Percentiles rank a stretch among this genome's conserved stretches.
These are phyloP conservation scores for Drosophila mayaguana DNA, from an alignment of 2,888 invertebrate genomes.

Conservation along the genomic window DNA sequence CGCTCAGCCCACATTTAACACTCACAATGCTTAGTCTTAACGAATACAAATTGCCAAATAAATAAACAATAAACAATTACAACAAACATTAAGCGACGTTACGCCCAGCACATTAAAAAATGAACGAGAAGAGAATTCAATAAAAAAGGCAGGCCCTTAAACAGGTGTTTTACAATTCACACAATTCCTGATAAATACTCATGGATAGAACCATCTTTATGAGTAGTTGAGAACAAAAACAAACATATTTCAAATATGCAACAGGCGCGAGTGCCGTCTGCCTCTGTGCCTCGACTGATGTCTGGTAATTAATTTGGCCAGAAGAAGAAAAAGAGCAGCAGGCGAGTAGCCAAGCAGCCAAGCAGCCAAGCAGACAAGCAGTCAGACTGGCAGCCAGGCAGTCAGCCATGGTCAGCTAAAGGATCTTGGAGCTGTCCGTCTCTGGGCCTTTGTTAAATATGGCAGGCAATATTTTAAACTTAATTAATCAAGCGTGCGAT, in stretches of 20 bases:
- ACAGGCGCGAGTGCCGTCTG: slow-evolving; percentile 26
- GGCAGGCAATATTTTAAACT: slow-evolving; percentile 78
- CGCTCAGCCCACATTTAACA: slow-evolving; percentile 1
- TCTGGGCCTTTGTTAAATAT: slow-evolving; percentile 62
- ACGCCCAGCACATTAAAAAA: slow-evolving; percentile 53
- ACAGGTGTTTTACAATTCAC: slow-evolving; percentile 74
- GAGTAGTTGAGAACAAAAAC: slow-evolving; percentile 53
- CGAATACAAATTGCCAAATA: slow-evolving; percentile 58
- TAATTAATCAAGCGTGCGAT: slow-evolving; percentile 74
- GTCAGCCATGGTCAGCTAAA: slow-evolving; percentile 37
- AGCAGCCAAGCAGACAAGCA: slow-evolving; percentile 11
- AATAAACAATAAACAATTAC: slow-evolving; percentile 55
- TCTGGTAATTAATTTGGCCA: slow-evolving; percentile 73
- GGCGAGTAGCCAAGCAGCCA: slow-evolving; percentile 5
- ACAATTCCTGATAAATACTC: slow-evolving; percentile 67
- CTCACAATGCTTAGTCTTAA: slow-evolving; percentile 37
- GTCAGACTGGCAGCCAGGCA: slow-evolving; percentile 11
- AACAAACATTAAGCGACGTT: slow-evolving; percentile 40
- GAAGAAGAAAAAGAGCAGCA: slow-evolving; percentile 25
- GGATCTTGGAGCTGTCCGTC: slow-evolving; percentile 56
- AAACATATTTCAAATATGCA: slow-evolving; percentile 71
- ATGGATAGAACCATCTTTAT: neutral
- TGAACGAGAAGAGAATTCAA: slow-evolving; percentile 12
- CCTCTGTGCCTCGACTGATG: slow-evolving; percentile 52
- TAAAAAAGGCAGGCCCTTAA: slow-evolving; percentile 28